A percentile compares a stretch with the other conserved stretches of the same genome.
Conservation (phyloP, 2,888 invertebrate species). For the Pegoplata infirma region DNA sequence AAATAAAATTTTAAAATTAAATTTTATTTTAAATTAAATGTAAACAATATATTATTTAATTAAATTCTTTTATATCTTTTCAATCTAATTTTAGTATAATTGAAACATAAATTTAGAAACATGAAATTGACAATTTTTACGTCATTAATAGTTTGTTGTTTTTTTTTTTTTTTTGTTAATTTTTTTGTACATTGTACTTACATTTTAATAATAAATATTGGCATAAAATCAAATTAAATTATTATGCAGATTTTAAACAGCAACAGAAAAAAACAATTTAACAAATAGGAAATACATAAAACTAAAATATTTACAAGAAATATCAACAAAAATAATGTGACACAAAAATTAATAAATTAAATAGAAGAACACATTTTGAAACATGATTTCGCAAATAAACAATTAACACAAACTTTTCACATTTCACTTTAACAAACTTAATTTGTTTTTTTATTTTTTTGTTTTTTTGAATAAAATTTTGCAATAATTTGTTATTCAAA, state of each 20-base stretch:
- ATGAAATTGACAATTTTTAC: background rate
- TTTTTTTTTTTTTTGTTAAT: too few species aligned
- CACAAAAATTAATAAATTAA: background rate
- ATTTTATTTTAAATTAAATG: too few species aligned
- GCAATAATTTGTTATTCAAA: too few species aligned
- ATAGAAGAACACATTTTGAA: background rate
- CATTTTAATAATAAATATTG: background rate
- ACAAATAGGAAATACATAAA: background rate
- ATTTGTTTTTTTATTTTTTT: too few species aligned
- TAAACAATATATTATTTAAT: too few species aligned
- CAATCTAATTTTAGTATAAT: background rate
- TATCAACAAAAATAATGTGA: too few species aligned
- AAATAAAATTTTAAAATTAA: too few species aligned
- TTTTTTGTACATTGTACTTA: background rate
- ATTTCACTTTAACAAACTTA: too few species aligned
- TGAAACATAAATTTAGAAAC: background rate
- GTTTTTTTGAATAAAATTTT: too few species aligned
- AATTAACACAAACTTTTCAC: too few species aligned
- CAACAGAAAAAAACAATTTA: background rate
- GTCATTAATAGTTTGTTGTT: background rate
- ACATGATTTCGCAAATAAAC: background rate
- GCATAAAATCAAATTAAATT: background rate
- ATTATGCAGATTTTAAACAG: too few species aligned
- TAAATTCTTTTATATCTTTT: background rate
- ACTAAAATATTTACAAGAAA: too few species aligned